phyloP scores from a whole-genome alignment of 2,113 vertebrate species.

The Pygoscelis antarcticus region DNA sequence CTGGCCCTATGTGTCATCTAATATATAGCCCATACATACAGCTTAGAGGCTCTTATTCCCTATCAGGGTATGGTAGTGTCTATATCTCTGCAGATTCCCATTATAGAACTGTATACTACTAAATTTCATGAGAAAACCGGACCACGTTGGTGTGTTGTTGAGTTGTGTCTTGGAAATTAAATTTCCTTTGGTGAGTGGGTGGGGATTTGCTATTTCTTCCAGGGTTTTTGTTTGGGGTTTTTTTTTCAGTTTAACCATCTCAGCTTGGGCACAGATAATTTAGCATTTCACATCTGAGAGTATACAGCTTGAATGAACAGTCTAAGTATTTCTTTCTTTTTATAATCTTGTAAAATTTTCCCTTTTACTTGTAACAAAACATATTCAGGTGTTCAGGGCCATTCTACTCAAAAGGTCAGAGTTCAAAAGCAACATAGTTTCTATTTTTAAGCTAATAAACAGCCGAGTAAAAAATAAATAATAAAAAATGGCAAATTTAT shows the following conservation, averaged over 20 bases:
- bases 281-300: not conserved
- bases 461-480: not conserved
- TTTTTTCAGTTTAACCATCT: not conserved
- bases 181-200: not conserved
- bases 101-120: not conserved
- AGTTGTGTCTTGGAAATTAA: not conserved
- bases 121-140: not conserved
- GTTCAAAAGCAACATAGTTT: slow-evolving; percentile 22
- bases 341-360: not conserved
- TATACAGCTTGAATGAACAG: not conserved
- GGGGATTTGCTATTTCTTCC: not conserved
- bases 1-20: not conserved
- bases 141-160: not conserved
- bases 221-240: too few relatives aligned
- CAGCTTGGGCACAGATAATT: not conserved
- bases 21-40: not conserved
- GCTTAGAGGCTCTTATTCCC: not conserved
- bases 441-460: slow-evolving; percentile 35
- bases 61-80: not conserved
- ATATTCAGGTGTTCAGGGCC: not conserved
- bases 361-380: not conserved
- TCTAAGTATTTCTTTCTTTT: not conserved
- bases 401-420: not conserved
- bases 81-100: not conserved
- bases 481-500: not conserved